Conservation (phyloP, 2,113 vertebrate genomes). For the Erpornis zantholeuca region DNA sequence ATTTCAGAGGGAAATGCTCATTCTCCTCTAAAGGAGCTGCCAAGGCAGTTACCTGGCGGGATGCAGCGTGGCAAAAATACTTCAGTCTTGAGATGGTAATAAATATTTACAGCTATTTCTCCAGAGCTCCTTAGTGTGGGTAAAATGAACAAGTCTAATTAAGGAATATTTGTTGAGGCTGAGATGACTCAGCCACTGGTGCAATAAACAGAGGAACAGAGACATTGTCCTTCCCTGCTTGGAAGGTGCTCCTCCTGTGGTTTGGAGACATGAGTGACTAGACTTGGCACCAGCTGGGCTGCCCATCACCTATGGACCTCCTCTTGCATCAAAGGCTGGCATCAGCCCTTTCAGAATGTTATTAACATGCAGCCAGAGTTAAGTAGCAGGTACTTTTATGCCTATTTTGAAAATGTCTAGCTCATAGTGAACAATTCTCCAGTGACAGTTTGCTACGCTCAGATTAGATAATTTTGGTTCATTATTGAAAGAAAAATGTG, state of each 20-base stretch:
- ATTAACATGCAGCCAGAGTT: not conserved
- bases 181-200: not conserved
- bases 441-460: not conserved
- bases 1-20: not conserved
- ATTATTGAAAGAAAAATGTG: not conserved
- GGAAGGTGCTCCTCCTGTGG: not conserved
- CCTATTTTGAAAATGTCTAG: not conserved
- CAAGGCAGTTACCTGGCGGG: not conserved
- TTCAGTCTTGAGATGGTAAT: not conserved
- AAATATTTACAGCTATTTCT: constrained; percentile 32
- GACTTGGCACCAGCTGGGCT: not conserved
- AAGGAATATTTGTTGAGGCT: not conserved
- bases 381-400: not conserved
- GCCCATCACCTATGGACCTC: not conserved
- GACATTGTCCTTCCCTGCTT: not conserved
- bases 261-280: not conserved
- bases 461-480: not conserved
- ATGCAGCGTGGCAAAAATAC: not conserved
- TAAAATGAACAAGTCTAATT: constrained; percentile 21
- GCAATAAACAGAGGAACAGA: not conserved
- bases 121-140: constrained; percentile 6
- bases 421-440: not conserved
- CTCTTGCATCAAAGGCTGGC: not conserved
- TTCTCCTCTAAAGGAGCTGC: not conserved
- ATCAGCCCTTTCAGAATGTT: not conserved